Evolutionary conservation across 2,113 vertebrate species (phyloP), one percentile per base, ranked within the genome.

Genomic region (Copsychus sechellarum): DNA sequence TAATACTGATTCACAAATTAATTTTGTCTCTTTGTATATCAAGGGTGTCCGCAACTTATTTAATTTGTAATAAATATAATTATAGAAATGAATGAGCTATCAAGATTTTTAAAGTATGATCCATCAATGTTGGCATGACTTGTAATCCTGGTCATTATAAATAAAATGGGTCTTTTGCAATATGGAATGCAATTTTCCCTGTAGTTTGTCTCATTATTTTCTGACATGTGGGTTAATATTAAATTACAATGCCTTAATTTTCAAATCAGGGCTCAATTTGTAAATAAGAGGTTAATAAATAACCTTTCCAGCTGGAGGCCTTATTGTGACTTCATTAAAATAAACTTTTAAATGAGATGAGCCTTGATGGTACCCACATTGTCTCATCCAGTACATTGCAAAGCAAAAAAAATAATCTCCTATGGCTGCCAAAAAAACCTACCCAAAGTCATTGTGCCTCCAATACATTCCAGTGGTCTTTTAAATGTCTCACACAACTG

Each of bases 61-160:
- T 98, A 98, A 98, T 98, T 98, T 97, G 96, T 98, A 97, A 98
- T 98, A 98, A 98, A 98, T 98, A 90, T 97, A 98, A 98, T 99
- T 98, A 99, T 98, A 98, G 98, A 99, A 99, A 99, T 98, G 98
- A 99, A 99, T 98, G 98, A 98, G 98, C 98, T 98, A 97, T 98
- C 98, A 98, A 98, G 96, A 98, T 96, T 98, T 97, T 97, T 97
- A 97, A 97, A 98, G 98, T 98, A 97, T 98, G 97, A 99, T 99
- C 98, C 98, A 99, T 99, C 98, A 99, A 92, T 97, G 97, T 97
- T 97, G 98, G 97, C 97, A 97, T 58, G 47, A 97, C 97, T 97
- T 97, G 97, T 96, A 96, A 97, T 98, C 95, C 96, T 98, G 97
- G 97, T 98, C 98, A 98, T 98, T 98, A 98, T 97, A 98, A 98